phyloP scores from a whole-genome alignment of 1,140 invertebrate genomes.

The Halictus rubicundus region DNA sequence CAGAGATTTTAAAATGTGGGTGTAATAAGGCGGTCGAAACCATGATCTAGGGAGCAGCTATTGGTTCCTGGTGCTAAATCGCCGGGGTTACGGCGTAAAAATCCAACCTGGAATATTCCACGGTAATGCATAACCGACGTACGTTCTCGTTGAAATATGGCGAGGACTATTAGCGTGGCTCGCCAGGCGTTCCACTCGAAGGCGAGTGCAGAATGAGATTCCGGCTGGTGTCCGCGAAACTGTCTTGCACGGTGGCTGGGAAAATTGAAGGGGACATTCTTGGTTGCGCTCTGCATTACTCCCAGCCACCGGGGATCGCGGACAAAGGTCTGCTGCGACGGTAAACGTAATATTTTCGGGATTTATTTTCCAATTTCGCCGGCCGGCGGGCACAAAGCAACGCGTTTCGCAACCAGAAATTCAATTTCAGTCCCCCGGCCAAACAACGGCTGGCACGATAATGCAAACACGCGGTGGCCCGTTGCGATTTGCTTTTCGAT shows the following conservation, averaged over 20 bases:
- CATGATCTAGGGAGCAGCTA: not conserved
- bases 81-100: conserved; percentile 18
- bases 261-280: not conserved
- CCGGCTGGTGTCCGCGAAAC: not conserved
- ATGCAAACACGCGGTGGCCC: not conserved
- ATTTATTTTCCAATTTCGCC: conserved; percentile 9
- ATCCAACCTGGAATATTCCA: conserved; percentile 31
- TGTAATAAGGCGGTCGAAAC: not conserved
- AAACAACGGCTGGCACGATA: not conserved
- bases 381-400: too few species aligned
- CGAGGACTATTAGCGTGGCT: conserved; percentile 13
- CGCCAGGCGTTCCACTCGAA: not conserved
- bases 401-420: not conserved
- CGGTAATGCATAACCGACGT: conserved; percentile 14
- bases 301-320: too few species aligned
- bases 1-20: too few species aligned
- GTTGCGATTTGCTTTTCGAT: not conserved
- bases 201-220: not conserved
- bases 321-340: not conserved
- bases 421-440: not conserved
- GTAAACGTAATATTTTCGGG: not conserved
- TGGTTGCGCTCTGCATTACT: not conserved
- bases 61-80: conserved; percentile 28
- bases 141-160: conserved; percentile 20
- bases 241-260: not conserved